A percentile compares a stretch with the other conserved stretches of the same genome.
Evolutionary conservation across 2,888 invertebrate genomes (phyloP).

Genomic region (Oscheius sp.): DNA sequence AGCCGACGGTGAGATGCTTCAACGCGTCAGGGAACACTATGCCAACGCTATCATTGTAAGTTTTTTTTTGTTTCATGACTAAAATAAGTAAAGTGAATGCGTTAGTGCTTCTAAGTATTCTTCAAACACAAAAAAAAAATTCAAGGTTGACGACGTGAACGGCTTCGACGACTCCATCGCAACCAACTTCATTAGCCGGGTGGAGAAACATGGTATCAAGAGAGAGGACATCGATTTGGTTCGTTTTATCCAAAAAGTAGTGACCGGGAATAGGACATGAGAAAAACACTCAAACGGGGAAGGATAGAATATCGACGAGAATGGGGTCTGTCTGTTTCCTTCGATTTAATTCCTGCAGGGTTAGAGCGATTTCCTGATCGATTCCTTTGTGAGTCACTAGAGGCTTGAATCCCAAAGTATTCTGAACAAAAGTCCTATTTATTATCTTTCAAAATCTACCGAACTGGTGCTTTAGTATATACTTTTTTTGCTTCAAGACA

Average conservation of each 20-base stretch:
- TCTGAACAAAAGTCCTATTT: too few species aligned
- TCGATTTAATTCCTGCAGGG: too few species aligned
- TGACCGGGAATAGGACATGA: background rate
- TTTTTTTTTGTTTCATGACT: background rate
- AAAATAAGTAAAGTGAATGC: background rate
- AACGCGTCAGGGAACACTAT: slow-evolving; percentile 68
- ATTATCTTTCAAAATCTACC: too few species aligned
- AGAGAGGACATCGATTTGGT: slow-evolving; percentile 66
- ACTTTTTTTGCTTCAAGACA: too few species aligned
- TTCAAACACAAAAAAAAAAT: background rate
- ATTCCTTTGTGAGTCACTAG: too few species aligned
- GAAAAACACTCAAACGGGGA: background rate
- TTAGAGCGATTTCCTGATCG: too few species aligned
- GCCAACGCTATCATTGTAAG: slow-evolving; percentile 68
- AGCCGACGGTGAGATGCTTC: slow-evolving; percentile 64
- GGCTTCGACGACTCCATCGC: slow-evolving; percentile 70
- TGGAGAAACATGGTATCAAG: slow-evolving; percentile 66
- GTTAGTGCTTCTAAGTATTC: too few species aligned
- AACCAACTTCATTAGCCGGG: slow-evolving; percentile 62
- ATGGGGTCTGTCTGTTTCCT: background rate
- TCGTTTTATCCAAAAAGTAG: background rate
- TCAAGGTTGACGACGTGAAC: slow-evolving; percentile 70
- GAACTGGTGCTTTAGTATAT: too few species aligned
- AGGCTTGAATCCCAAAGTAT: too few species aligned
- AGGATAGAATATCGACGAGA: background rate